Evolutionary conservation across 2,113 vertebrate genomes (phyloP), one percentile per base, ranked within the genome.

Genomic region (Periophthalmodon schlosseri): DNA sequence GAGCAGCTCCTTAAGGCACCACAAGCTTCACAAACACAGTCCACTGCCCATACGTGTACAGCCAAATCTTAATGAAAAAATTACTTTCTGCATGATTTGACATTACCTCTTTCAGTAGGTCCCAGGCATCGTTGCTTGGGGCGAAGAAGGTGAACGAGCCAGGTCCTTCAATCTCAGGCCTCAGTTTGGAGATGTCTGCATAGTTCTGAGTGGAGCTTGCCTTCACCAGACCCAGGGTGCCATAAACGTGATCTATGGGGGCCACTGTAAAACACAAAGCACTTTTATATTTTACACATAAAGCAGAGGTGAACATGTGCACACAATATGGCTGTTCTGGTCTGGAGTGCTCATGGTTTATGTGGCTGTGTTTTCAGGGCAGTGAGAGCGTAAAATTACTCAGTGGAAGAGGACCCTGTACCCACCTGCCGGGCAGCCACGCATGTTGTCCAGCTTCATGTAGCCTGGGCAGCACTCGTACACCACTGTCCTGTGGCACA

Each of bases 391-490:
- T 47, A 68, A 36, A 69, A 72, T 28, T 11, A 36, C 70, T 52
- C 82, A 78, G 10, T 10, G 39, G 39, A 7, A 9, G 57, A 15
- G 80, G 69, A 12, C 18, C 50, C 0, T 28, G 58, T 52, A 65
- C 63, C 9, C 94, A 99, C 98, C 97, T 97, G 98, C 98, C 77
- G 98, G 96, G 79, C 98, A 99, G 65, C 98, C 98, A 69, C 72
- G 92, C 13, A 84, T 91, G 60, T 94, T 95, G 0, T 97, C 96
- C 93, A 99, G 86, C 86, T 92, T 96, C 95, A 96, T 97, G 79
- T 99, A 99, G 0, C 98, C 98, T 71, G 98, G 98, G 86, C 98
- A 99, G 74, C 98, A 99, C 85, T 99, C 98, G 72, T 99, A 99
- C 24, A 97, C 78, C 36, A 99, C 95, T 28, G 93, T 96, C 85